Base-by-base conservation (phyloP, 2,888 invertebrate species). In the Drosophila dives region DNA sequence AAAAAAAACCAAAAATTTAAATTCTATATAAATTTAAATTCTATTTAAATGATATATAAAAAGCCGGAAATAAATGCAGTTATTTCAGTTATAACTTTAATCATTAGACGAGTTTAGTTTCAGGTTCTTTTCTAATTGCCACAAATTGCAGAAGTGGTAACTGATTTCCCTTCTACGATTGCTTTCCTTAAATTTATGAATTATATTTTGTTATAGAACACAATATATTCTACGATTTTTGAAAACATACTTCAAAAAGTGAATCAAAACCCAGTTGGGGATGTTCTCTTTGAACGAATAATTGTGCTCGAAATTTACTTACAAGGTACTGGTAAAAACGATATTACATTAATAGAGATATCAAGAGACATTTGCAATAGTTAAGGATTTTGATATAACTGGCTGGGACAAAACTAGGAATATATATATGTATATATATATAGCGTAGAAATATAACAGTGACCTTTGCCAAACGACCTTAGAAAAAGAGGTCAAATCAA, bases 71-170 rank as follows among this genome's bases (percentile, higher is more conserved):
- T 63, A 45, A 51, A 17, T 3, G 3, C 12, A 10, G 10, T 4
- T 23, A 23, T 33, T 12, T 51, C 3, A 7, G 17, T 8, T 20
- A 15, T 20, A 8, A 8, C 8, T 42, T 12, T 40, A 8, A 50
- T 26, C 12, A 20, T 5, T 10, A 33, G 34, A 15, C 33, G 0
- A 55, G 20, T 42, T 6, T 12, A 5, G 45, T 42, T 42, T 12
- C 1, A 77, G 71, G 50, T 0, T 77, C 45, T 50, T 34, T 77
- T 6, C 11, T 68, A 15, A 74, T 67, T 3, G 77, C 77, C 11
- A 70, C 74, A 0, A 77, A 77, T 55, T 77, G 74, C 20, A 60
- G 74, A 42, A 71, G 67, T 77, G 45, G 15, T 11, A 7, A 8
- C 1, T 8, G 26, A 17, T 42, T 42, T 20, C n/a, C 0, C 11